Percentiles rank a stretch among this genome's conserved stretches.
These are phyloP conservation scores for Plumapathes pennacea DNA, from an alignment of 92 coral and sea anemone species.

Conservation along the genomic window DNA sequence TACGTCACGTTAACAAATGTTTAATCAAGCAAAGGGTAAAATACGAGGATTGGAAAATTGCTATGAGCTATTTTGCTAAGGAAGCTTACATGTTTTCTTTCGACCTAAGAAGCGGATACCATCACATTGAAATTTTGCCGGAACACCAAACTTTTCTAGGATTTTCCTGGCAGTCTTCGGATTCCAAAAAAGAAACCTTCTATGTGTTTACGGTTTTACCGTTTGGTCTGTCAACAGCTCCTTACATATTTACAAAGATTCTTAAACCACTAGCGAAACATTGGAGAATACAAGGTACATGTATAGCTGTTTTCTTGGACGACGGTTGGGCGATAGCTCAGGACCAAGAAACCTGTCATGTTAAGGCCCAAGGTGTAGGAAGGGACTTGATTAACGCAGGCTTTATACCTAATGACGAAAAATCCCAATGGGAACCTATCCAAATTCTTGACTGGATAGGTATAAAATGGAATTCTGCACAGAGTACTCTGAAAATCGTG, in stretches of 20 bases:
- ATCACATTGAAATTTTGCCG: conserved; percentile 13
- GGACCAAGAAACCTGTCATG: conserved; percentile 2
- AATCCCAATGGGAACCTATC: conserved; percentile 49
- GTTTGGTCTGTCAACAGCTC: conserved; percentile 37
- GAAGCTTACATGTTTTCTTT: conserved; percentile 18
- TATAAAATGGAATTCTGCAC: conserved; percentile 33
- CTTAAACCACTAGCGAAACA: conserved; percentile 33
- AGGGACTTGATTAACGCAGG: conserved; percentile 20
- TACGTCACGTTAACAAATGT: conserved; percentile 44
- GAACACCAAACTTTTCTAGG: conserved; percentile 30
- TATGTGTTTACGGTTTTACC: conserved; percentile 45
- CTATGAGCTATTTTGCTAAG: conserved; percentile 1
- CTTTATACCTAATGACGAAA: conserved; percentile 25
- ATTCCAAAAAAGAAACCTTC: not conserved
- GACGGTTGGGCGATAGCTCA: conserved; percentile 32
- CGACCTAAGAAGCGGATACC: conserved; percentile 17
- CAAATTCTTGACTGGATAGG: conserved; percentile 38
- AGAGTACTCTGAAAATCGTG: conserved; percentile 29
- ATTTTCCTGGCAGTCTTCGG: conserved; percentile 29
- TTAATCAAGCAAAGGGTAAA: conserved; percentile 38
- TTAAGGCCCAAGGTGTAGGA: conserved; percentile 27
- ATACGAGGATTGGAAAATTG: conserved; percentile 64
- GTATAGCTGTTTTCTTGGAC: conserved; percentile 31
- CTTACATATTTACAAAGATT: conserved; percentile 35
- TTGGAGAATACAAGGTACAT: conserved; percentile 35